Conservation (phyloP, 1,140 invertebrate species). For the Dendrolimus punctatus region DNA sequence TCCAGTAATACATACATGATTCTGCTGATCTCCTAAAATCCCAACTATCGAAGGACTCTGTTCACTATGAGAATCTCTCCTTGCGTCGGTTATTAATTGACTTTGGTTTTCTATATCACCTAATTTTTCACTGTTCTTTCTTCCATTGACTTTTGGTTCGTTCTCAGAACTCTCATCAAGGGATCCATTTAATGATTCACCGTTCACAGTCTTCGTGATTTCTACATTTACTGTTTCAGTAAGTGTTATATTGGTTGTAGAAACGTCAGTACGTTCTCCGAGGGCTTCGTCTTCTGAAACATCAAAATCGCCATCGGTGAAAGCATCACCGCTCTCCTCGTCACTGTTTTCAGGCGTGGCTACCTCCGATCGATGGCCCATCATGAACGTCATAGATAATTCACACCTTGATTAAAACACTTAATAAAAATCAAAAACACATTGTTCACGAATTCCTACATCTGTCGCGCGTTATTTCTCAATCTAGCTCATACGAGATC, state of each 20-base stretch:
- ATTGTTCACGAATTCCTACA: not conserved
- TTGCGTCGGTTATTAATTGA: constrained; percentile 17
- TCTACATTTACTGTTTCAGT: constrained; percentile 41
- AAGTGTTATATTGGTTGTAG: constrained; percentile 31
- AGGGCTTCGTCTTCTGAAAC: constrained; percentile 56
- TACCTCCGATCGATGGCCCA: constrained; percentile 42
- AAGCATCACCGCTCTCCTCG: constrained; percentile 58
- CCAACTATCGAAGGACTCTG: constrained; percentile 60
- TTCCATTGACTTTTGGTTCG: constrained; percentile 15
- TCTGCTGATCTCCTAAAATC: constrained; percentile 65
- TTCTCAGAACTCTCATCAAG: not conserved
- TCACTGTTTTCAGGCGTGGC: constrained; percentile 50
- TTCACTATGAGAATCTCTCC: constrained; percentile 44
- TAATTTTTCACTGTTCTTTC: constrained; percentile 16
- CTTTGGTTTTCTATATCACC: constrained; percentile 20
- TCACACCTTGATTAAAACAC: not conserved
- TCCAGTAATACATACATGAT: constrained; percentile 53
- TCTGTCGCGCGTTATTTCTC: constrained; percentile 21
- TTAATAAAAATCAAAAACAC: not conserved
- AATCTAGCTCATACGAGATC: constrained; percentile 24
- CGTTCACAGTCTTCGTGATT: constrained; percentile 52
- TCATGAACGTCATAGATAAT: constrained; percentile 15
- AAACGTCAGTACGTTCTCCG: constrained; percentile 21
- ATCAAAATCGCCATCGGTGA: constrained; percentile 64
- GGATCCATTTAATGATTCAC: constrained; percentile 13